Conservation (phyloP, 1,140 invertebrate species). For the Heliconius eleuchia region DNA sequence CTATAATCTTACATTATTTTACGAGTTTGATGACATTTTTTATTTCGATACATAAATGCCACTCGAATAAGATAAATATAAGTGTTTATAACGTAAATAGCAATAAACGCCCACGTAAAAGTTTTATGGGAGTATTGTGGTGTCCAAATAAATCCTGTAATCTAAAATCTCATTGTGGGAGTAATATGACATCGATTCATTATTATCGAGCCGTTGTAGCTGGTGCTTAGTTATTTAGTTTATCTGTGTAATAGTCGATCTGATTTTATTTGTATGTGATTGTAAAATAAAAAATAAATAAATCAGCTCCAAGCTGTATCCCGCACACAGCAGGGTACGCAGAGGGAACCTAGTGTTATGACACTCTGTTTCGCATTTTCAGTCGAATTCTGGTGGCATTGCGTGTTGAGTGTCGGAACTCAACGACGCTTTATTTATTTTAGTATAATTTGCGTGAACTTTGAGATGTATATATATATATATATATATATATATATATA, state of each 20-base stretch:
- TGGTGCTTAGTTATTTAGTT: slow-evolving; percentile 6
- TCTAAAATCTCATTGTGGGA: slow-evolving; percentile 51
- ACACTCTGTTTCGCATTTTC: too few species aligned
- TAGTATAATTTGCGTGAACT: too few species aligned
- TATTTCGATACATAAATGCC: slow-evolving; percentile 32
- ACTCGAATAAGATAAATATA: slow-evolving; percentile 27
- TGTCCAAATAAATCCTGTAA: slow-evolving; percentile 52
- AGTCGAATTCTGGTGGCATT: too few species aligned
- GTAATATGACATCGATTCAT: slow-evolving; percentile 44
- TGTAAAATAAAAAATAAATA: too few species aligned
- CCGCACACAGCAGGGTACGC: too few species aligned
- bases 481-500: too few species aligned
- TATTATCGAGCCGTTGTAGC: slow-evolving; percentile 20
- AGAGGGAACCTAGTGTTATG: too few species aligned
- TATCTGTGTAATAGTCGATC: not conserved
- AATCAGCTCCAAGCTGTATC: too few species aligned
- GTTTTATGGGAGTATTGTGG: slow-evolving; percentile 56
- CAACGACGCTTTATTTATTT: too few species aligned
- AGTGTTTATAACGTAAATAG: slow-evolving; percentile 48
- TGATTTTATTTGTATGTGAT: not conserved
- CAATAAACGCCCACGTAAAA: slow-evolving; percentile 52
- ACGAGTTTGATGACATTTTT: slow-evolving; percentile 36
- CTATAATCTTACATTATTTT: slow-evolving; percentile 12
- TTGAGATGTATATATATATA: too few species aligned
- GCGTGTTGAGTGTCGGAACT: too few species aligned